Percentiles rank a stretch among this genome's conserved stretches.
Evolutionary conservation across 2,113 vertebrate genomes (phyloP).

Genomic region (Pollimyrus isidori): DNA sequence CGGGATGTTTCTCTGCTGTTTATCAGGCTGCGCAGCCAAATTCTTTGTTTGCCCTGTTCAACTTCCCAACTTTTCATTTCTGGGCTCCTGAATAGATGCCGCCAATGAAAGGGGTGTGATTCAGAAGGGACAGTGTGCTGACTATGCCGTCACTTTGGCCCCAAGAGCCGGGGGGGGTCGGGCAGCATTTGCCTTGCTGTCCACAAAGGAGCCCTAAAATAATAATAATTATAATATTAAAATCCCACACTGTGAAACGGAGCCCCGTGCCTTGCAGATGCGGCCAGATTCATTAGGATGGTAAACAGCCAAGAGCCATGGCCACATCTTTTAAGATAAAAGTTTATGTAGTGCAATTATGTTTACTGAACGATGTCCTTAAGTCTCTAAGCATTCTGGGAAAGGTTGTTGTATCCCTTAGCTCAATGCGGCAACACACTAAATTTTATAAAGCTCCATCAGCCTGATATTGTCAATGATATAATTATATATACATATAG

Average conservation of each 20-base stretch:
- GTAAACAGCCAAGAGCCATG: not conserved
- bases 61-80: conserved; percentile 38
- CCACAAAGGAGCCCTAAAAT: conserved; percentile 14
- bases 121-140: conserved; percentile 21
- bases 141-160: conserved; percentile 25
- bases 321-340: not conserved
- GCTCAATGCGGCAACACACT: not conserved
- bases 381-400: not conserved
- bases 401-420: not conserved
- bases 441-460: not conserved
- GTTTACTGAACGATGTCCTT: not conserved
- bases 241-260: conserved; percentile 23
- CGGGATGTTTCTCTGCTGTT: conserved; percentile 44
- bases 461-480: not conserved
- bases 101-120: conserved; percentile 26
- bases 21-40: conserved; percentile 44
- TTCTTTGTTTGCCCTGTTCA: conserved; percentile 50
- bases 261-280: not conserved
- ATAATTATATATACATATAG: not conserved
- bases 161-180: conserved; percentile 22
- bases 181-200: conserved; percentile 20
- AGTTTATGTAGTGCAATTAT: not conserved
- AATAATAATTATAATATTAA: conserved; percentile 5
- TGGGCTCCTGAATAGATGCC: conserved; percentile 31
- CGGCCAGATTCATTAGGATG: not conserved